phyloP scores from a whole-genome alignment of 2,797 vertebrate species.

The Poeciliopsis presidionis region DNA sequence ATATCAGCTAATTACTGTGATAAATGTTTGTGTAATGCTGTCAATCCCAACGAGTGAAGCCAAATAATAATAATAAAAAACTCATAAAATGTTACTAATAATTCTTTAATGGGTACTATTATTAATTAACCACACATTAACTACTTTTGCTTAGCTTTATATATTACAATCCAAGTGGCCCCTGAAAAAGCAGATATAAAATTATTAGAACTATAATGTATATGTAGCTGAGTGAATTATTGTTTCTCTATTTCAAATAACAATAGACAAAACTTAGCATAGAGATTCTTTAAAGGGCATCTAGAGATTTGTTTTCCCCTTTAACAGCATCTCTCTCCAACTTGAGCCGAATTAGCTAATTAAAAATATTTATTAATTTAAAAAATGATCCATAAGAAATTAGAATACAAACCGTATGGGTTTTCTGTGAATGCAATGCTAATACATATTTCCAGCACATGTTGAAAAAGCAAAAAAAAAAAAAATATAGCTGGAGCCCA shows the following conservation, averaged over 20 bases:
- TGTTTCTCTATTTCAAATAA: background rate
- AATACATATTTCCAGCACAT: background rate
- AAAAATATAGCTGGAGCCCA: slow-evolving; percentile 12
- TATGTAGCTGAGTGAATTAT: background rate
- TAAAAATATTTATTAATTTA: background rate
- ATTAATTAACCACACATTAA: background rate
- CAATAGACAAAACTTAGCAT: background rate
- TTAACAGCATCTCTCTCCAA: background rate
- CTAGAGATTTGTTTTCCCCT: background rate
- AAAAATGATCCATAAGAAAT: background rate
- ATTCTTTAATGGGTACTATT: background rate
- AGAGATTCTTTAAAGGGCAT: background rate
- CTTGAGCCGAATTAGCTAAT: background rate
- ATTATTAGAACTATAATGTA: background rate
- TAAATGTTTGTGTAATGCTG: too few species aligned
- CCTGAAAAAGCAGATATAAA: background rate
- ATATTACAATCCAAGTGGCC: background rate
- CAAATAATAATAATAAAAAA: too few species aligned
- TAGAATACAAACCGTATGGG: background rate
- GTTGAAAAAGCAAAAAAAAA: slow-evolving; percentile 5
- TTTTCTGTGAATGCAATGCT: background rate
- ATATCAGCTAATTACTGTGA: too few species aligned
- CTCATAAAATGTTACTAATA: background rate
- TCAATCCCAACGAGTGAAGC: too few species aligned
- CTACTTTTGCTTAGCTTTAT: background rate